A percentile compares a stretch with the other conserved stretches of the same genome.
Conservation (phyloP, 2,888 invertebrate genomes). For the Drosophila paracracens region DNA sequence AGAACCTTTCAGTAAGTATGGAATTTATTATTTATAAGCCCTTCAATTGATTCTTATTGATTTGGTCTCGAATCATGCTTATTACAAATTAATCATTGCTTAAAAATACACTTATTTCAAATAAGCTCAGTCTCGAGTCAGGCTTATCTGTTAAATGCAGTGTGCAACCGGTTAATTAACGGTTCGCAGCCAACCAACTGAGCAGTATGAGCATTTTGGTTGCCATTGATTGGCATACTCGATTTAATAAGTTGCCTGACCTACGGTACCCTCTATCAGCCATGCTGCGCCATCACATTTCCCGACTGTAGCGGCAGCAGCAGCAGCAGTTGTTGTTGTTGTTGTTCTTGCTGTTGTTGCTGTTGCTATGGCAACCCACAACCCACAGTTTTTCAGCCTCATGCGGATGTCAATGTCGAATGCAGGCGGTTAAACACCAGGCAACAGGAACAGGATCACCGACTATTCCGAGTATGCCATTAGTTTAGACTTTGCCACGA, state of each 20-base stretch:
- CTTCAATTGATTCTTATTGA: not conserved
- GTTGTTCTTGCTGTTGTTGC: not conserved
- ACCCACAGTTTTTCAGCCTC: conserved; percentile 42
- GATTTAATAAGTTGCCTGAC: conserved; percentile 47
- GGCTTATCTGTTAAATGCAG: not conserved
- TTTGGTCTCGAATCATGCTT: not conserved
- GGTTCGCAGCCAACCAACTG: not conserved
- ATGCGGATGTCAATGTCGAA: conserved; percentile 17
- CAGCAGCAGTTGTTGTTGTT: not conserved
- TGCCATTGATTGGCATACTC: conserved; percentile 28
- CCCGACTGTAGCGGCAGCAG: conserved; percentile 16
- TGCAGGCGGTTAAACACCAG: not conserved
- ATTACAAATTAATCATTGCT: not conserved
- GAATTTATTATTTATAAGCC: not conserved
- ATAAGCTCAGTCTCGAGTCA: not conserved
- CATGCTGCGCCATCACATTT: conserved; percentile 27
- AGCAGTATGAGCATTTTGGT: not conserved
- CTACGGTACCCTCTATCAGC: conserved; percentile 25
- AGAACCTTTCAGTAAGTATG: not conserved
- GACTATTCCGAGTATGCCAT: conserved; percentile 29
- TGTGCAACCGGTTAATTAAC: not conserved
- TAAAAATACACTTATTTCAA: not conserved
- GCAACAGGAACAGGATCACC: conserved; percentile 42
- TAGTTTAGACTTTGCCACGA: conserved; percentile 27
- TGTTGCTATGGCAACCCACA: conserved; percentile 33